Percentiles rank a stretch among this genome's conserved stretches.
Evolutionary conservation across 2,797 vertebrate genomes (phyloP).

Genomic region (Scomberomorus guttatus): DNA sequence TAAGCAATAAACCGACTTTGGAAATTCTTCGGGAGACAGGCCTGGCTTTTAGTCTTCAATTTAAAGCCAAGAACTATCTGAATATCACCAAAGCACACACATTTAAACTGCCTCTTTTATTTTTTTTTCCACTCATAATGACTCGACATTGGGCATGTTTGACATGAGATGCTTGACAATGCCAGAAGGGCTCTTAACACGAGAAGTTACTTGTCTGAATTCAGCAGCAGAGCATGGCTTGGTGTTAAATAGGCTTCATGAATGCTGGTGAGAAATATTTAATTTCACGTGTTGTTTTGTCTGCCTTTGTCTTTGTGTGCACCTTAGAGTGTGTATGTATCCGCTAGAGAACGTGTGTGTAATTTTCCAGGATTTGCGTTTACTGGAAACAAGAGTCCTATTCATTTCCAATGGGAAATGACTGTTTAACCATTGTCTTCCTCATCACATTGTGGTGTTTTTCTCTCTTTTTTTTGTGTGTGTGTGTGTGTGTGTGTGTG

Average conservation of each 20-base stretch:
- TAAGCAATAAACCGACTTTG: slow-evolving; percentile 18
- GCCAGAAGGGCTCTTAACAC: no score
- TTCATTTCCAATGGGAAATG: slow-evolving; percentile 32
- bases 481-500: slow-evolving; percentile 27
- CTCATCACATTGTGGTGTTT: slow-evolving; percentile 17
- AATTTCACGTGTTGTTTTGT: neutral
- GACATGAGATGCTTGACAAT: neutral
- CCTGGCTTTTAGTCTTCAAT: slow-evolving; percentile 1
- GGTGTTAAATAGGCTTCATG: neutral
- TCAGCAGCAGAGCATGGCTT: neutral
- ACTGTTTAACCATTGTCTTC: slow-evolving; percentile 31
- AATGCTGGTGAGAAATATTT: neutral
- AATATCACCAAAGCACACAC: slow-evolving; percentile 5
- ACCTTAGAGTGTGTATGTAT: neutral
- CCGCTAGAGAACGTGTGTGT: neutral
- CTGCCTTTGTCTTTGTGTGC: neutral
- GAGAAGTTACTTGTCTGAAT: neutral
- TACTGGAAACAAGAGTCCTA: slow-evolving; percentile 26
- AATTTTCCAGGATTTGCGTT: slow-evolving; percentile 13
- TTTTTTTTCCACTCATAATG: neutral
- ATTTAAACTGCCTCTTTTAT: neutral
- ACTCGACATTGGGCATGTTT: neutral
- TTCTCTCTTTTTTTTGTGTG: neutral
- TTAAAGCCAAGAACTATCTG: slow-evolving; percentile 13
- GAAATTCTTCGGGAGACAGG: slow-evolving; percentile 14